phyloP scores from a whole-genome alignment of 2,113 vertebrate genomes.

The Pimephales promelas region DNA sequence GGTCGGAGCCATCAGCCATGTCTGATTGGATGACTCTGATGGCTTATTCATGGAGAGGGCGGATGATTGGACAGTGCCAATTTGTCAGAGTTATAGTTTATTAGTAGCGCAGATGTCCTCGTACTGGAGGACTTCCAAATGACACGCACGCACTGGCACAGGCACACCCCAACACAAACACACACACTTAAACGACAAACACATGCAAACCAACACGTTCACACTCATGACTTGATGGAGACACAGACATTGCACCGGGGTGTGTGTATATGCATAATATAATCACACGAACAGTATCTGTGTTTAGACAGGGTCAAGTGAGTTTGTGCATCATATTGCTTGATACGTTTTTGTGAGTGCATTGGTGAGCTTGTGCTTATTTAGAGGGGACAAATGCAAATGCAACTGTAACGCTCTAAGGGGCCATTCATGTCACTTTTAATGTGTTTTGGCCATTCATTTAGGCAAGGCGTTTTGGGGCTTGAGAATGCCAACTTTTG shows the following conservation, averaged over 20 bases:
- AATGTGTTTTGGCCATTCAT: too few relatives aligned
- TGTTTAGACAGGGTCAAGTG: neutral
- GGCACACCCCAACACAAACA: constrained; percentile 15
- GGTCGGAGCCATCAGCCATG: constrained; percentile 69
- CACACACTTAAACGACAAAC: constrained; percentile 10
- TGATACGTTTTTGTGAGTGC: neutral
- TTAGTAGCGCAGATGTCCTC: constrained; percentile 79
- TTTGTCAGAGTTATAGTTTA: constrained; percentile 82
- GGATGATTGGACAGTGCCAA: constrained; percentile 71
- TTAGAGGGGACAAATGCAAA: neutral
- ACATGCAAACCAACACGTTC: constrained; percentile 5
- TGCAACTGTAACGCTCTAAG: neutral
- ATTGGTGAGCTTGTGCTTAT: neutral
- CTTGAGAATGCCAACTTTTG: too few relatives aligned
- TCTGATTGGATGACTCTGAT: constrained; percentile 65
- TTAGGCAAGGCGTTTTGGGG: too few relatives aligned
- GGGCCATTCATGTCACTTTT: too few relatives aligned
- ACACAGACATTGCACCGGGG: neutral
- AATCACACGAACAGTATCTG: neutral
- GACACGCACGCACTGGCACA: constrained; percentile 39
- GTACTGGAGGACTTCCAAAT: constrained; percentile 62
- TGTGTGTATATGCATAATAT: neutral
- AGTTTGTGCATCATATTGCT: neutral
- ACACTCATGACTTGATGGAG: neutral
- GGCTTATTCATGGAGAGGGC: constrained; percentile 65